A percentile compares a stretch with the other conserved stretches of the same genome.
Evolutionary conservation across 1,140 invertebrate genomes (phyloP).

Genomic region (Drosophila micromelanica): DNA sequence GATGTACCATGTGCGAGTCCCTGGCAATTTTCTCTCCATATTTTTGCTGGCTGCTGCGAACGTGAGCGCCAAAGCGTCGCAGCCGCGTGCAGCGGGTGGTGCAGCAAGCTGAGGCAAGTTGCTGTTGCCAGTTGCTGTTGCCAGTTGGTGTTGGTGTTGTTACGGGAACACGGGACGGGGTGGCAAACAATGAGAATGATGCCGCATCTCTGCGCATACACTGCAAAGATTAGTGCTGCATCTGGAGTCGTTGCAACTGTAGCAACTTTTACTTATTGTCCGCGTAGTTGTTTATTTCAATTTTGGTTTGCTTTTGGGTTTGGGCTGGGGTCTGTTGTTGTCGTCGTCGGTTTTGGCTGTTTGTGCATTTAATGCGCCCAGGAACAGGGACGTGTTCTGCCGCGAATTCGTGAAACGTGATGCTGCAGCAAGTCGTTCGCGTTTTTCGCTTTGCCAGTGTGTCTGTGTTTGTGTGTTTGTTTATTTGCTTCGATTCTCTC

Average conservation of each 20-base stretch:
- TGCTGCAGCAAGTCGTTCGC: conserved; percentile 76
- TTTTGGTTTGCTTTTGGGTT: conserved; percentile 47
- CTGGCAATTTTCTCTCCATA: conserved; percentile 51
- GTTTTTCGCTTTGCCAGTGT: conserved; percentile 21
- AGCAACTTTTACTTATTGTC: conserved; percentile 58
- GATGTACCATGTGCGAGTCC: conserved; percentile 44
- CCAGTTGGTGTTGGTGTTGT: conserved; percentile 15
- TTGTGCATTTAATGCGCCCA: conserved; percentile 79
- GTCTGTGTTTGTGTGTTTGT: conserved; percentile 39
- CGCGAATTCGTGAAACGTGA: conserved; percentile 84
- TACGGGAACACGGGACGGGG: background rate
- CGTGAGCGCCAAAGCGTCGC: conserved; percentile 17
- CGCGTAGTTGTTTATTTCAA: conserved; percentile 54
- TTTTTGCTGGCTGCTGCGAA: conserved; percentile 26
- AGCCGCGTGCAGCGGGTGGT: conserved; percentile 28
- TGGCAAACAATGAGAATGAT: conserved; percentile 36
- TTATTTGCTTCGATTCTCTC: conserved; percentile 56
- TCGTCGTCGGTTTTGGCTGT: conserved; percentile 60
- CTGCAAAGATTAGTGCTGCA: conserved; percentile 40
- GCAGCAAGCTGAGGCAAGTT: background rate
- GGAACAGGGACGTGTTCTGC: conserved; percentile 72
- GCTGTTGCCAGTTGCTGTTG: background rate
- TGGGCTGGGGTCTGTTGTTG: conserved; percentile 30
- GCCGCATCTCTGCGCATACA: conserved; percentile 42
- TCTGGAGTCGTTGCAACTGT: conserved; percentile 47